These are phyloP conservation scores for Cephus pygmeus DNA, from an alignment of 2,888 invertebrate species.

Conservation along the genomic window DNA sequence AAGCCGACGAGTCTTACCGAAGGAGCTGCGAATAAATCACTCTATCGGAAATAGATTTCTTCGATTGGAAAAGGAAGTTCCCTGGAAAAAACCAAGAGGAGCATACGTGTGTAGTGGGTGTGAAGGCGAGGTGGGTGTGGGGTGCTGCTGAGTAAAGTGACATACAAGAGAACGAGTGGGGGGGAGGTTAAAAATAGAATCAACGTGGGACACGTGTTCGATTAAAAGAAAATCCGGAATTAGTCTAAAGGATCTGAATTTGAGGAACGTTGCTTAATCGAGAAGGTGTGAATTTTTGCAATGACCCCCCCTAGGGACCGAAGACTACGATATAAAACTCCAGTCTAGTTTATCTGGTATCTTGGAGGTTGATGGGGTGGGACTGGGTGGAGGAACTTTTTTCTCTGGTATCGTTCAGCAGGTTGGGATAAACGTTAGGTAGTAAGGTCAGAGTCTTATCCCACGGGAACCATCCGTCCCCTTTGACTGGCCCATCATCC, in stretches of 20 bases:
- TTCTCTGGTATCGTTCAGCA: not conserved
- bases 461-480: not conserved
- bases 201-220: not conserved
- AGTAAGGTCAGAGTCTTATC: not conserved
- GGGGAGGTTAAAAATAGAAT: not conserved
- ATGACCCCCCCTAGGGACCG: not conserved
- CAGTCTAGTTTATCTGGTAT: not conserved
- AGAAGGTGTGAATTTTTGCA: not conserved
- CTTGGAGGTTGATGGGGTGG: not conserved
- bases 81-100: slow-evolving; percentile 7
- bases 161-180: not conserved
- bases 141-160: not conserved
- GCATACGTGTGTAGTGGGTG: not conserved
- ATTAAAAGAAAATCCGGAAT: not conserved
- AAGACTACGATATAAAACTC: not conserved
- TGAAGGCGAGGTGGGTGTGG: not conserved
- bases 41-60: slow-evolving; percentile 51
- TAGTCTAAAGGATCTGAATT: not conserved
- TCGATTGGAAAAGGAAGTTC: slow-evolving; percentile 54
- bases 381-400: not conserved
- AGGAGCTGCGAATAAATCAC: slow-evolving; percentile 26
- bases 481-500: not conserved
- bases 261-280: not conserved
- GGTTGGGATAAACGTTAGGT: not conserved
- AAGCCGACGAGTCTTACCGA: slow-evolving; percentile 30